Base-by-base conservation (phyloP, 2,888 invertebrate genomes). In the Tenodera sinensis region DNA sequence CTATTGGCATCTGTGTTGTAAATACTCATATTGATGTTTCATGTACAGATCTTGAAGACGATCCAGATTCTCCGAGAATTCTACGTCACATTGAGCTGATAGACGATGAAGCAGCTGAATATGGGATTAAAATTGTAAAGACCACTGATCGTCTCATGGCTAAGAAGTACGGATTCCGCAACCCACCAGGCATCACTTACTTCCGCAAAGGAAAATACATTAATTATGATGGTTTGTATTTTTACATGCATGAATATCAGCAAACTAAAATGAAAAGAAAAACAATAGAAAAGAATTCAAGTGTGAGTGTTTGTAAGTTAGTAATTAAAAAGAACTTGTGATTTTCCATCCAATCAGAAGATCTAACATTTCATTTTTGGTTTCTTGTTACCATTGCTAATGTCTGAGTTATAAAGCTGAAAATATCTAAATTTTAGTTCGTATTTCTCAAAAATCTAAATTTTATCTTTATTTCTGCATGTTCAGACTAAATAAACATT, bases 51-150 rank as follows among this genome's bases (percentile, higher is more conserved):
- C 96, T 96, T 93, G 97, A 97, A 92, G 97, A 97, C 88, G 97
- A 97, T 93, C 95, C 96, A 20, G 96, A 96, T 91, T 96, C 97
- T 92, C 97, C 97, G 6, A 95, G 96, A 92, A 95, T 97, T 88
- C 94, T 98, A n/a, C 94, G 98, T 90, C 97, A 98, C 92, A 95
- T 98, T 90, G 98, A 98, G 93, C 93, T 98, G 87, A 98, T 98
- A 91, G 98, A 98, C 91, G 98, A 98, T 91, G 98, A 98, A 94
- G 98, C 98, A 28, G 94, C 96, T 15, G 98, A 98, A 93, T 98
- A 98, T 93, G 98, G 98, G 89, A 98, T 98, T 90, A 97, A 97
- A 94, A 96, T 98, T 91, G 97, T 97, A 0, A 97, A 98, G 94
- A 97, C 97, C 94, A 95, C 95, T 91, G 98, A 98, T 93, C 95